Evolutionary conservation across 2,888 invertebrate species (phyloP), one percentile per base, ranked within the genome.

Genomic region (Nyleta sp.): DNA sequence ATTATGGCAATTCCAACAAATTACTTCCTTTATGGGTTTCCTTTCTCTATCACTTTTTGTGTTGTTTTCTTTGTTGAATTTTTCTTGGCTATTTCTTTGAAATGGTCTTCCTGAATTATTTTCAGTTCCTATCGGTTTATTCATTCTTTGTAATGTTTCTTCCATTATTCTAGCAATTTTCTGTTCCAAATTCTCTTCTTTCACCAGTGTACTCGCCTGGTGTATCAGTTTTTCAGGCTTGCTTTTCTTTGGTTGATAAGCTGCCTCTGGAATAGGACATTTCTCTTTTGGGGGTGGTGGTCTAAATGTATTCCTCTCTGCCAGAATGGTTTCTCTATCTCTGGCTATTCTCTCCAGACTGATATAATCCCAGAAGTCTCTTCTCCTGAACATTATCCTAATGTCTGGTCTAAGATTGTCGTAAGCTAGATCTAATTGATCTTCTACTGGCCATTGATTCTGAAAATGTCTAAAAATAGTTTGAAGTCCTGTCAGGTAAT

Each of bases 381-480:
- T 1, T n/a, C 67, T 13, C 2, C 55, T 17, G 24, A 67, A 35
- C 38, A 57, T 35, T 10, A 33, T 5, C 24, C 33, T 67, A 1
- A 67, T 13, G 15, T 67, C 67, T 11, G 53, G 67, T 46, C n/a
- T 42, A 7, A 67, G 18, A 11, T 67, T 55, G 8, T 55, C 55
- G 8, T 55, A 67, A 2, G 44, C 42, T 11, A 55, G 13, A 33
- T 67, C 57, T 10, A 68, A n/a, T n/a, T 68, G 55, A 24, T 57
- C 46, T 8, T 11, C 0, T 5, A 46, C 15, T 4, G 22, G 2
- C 20, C 44, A 33, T 18, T 15, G 22, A 5, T 35, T 35, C 17
- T 46, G 15, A 46, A 18, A 46, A 22, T 46, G 46, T 22, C 46
- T 24, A 15, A 50, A 50, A 28, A 50, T 50, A 15, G 50, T 50